A percentile compares a stretch with the other conserved stretches of the same genome.
Evolutionary conservation across 2,113 vertebrate genomes (phyloP).

Genomic region (Epinephelus moara): DNA sequence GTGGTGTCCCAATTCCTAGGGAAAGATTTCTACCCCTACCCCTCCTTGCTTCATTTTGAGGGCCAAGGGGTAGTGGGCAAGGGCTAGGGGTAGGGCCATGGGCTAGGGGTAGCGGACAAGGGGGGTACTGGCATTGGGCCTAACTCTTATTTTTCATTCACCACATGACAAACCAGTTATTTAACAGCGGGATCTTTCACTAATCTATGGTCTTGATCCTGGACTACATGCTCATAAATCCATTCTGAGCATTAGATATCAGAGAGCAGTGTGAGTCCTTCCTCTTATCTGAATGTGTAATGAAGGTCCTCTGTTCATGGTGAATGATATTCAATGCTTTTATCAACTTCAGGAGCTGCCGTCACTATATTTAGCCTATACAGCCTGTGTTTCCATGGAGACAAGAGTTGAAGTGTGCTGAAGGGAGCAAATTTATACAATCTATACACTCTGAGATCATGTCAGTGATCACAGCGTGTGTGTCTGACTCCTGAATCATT

Average conservation of each 20-base stretch:
- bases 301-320: conserved; percentile 33
- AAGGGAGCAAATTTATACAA: conserved; percentile 62
- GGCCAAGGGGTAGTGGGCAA: too few relatives aligned
- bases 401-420: conserved; percentile 52
- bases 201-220: conserved; percentile 43
- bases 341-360: conserved; percentile 72
- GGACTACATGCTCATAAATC: conserved; percentile 41
- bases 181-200: neutral
- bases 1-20: too few relatives aligned
- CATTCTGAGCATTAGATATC: conserved; percentile 26
- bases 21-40: too few relatives aligned
- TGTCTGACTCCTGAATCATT: conserved; percentile 29
- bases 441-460: conserved; percentile 49
- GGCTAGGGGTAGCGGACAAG: too few relatives aligned
- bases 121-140: neutral
- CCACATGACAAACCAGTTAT: neutral
- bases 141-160: conserved; percentile 39
- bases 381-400: conserved; percentile 78
- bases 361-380: conserved; percentile 75
- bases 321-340: conserved; percentile 57
- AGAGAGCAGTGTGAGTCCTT: conserved; percentile 1
- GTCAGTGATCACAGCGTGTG: conserved; percentile 37
- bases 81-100: too few relatives aligned
- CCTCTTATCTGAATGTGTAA: conserved; percentile 47
- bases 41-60: too few relatives aligned